These are phyloP conservation scores for Paramisgurnus dabryanus DNA, from an alignment of 2,113 vertebrate genomes.

Conservation along the genomic window DNA sequence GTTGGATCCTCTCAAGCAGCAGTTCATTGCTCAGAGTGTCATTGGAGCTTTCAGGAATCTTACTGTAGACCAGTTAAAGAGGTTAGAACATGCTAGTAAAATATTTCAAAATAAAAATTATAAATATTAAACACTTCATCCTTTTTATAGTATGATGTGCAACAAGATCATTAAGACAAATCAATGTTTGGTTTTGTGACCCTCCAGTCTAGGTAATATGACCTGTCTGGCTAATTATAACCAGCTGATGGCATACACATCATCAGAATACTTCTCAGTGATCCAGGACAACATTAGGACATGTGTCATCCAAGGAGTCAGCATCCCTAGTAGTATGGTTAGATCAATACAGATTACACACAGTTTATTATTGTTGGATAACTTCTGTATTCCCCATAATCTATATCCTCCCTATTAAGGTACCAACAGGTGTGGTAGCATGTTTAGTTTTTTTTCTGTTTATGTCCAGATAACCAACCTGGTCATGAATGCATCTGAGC, in stretches of 20 bases:
- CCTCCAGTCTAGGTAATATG: slow-evolving; percentile 68
- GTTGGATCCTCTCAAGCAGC: slow-evolving; percentile 65
- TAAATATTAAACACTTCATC: too few species aligned
- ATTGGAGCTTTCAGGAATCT: slow-evolving; percentile 68
- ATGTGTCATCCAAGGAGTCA: slow-evolving; percentile 63
- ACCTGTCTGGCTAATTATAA: slow-evolving; percentile 68
- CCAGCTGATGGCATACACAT: slow-evolving; percentile 67
- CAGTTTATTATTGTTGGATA: too few species aligned
- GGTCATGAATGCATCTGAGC: slow-evolving; percentile 60
- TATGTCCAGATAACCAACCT: slow-evolving; percentile 66
- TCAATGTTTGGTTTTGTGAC: background rate
- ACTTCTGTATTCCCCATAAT: too few species aligned
- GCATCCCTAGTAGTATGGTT: slow-evolving; percentile 73
- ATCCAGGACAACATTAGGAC: slow-evolving; percentile 69
- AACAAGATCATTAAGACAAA: too few species aligned
- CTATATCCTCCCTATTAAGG: too few species aligned
- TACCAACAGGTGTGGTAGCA: too few species aligned
- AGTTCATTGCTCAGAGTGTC: slow-evolving; percentile 69
- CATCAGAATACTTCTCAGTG: slow-evolving; percentile 59
- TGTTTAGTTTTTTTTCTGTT: slow-evolving; percentile 15
- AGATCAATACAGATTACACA: background rate
- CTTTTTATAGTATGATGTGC: too few species aligned
- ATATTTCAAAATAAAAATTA: background rate
- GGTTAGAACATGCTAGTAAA: slow-evolving; percentile 57
- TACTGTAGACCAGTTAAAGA: slow-evolving; percentile 67